A percentile compares a stretch with the other conserved stretches of the same genome.
Conservation (phyloP, 2,113 vertebrate species). For the Ciconia maguari region DNA sequence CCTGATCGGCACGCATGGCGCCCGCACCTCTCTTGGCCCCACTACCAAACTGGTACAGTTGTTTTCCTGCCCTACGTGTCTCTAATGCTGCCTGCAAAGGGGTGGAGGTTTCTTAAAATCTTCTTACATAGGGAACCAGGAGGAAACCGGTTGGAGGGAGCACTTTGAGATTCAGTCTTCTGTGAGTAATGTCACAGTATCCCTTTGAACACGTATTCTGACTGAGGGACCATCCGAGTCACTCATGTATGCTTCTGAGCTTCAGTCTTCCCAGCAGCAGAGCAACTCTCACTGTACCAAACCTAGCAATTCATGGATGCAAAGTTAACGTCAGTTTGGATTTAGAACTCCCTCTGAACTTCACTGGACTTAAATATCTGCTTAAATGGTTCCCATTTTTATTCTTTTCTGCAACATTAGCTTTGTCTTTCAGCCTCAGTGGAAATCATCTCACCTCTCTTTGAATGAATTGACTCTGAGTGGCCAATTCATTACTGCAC, state of each 20-base stretch:
- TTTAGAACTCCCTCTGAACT: not conserved
- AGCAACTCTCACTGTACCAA: not conserved
- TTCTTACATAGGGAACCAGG: not conserved
- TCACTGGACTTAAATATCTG: not conserved
- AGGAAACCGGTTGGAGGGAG: not conserved
- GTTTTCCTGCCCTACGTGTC: not conserved
- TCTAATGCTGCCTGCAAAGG: not conserved
- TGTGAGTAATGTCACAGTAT: not conserved
- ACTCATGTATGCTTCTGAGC: not conserved
- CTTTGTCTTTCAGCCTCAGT: not conserved
- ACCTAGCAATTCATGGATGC: not conserved
- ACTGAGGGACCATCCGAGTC: rapidly evolving
- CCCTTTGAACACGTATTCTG: rapidly evolving
- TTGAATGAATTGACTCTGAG: not conserved
- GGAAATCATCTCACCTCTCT: not conserved
- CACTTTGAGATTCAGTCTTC: not conserved
- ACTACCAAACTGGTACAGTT: not conserved
- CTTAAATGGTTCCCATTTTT: not conserved
- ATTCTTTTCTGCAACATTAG: slow-evolving; percentile 12
- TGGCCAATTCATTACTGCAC: slow-evolving; percentile 2
- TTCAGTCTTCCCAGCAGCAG: not conserved
- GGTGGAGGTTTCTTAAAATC: not conserved
- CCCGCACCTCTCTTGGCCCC: not conserved
- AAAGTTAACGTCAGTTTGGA: not conserved
- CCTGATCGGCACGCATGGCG: rapidly evolving